Base-by-base conservation (phyloP, 2,888 invertebrate genomes). In the Conomelus anceps region DNA sequence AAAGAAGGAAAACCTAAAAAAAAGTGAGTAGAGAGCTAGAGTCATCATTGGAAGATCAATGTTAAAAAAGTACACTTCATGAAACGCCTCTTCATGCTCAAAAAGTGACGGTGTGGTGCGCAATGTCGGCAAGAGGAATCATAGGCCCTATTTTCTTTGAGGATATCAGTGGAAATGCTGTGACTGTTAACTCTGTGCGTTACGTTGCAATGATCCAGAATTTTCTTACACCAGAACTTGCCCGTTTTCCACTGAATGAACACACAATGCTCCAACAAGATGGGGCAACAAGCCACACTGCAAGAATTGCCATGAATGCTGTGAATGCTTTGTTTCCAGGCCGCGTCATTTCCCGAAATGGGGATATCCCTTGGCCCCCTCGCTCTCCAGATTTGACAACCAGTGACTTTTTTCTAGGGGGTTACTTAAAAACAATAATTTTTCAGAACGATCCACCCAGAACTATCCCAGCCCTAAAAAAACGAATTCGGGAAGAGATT, bases 371-470 rank as follows among this genome's bases (percentile, higher is more conserved):
- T 41, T 91, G 91, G 90, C 91, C 90, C 29, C 90, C 91, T 90
- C 90, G 90, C 86, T 91, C 89, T 34, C 91, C 91, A 29, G 90
- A 91, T 85, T 29, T 91, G 22, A 89, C 90, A 20, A 84, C 89
- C 29, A 90, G 90, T 22, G 91, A 91, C 90, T 90, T 90, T 85
- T 91, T 91, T 90, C 88, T 91, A 90, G 91, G 90, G 91, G 90
- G 91, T 23, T 91, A 91, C 84, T 89, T 91, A n/a, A n/a, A n/a
- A n/a, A n/a, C n/a, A n/a, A n/a, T n/a, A n/a, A n/a, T n/a, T n/a
- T n/a, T n/a, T n/a, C n/a, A n/a, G n/a, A n/a, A n/a, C n/a, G n/a
- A n/a, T n/a, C n/a, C n/a, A n/a, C n/a, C n/a, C n/a, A n/a, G n/a
- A n/a, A n/a, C n/a, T n/a, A n/a, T n/a, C n/a, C n/a, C n/a, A n/a